Evolutionary conservation across 2,113 vertebrate species (phyloP).

Genomic region (Psittacula cyanocephala): DNA sequence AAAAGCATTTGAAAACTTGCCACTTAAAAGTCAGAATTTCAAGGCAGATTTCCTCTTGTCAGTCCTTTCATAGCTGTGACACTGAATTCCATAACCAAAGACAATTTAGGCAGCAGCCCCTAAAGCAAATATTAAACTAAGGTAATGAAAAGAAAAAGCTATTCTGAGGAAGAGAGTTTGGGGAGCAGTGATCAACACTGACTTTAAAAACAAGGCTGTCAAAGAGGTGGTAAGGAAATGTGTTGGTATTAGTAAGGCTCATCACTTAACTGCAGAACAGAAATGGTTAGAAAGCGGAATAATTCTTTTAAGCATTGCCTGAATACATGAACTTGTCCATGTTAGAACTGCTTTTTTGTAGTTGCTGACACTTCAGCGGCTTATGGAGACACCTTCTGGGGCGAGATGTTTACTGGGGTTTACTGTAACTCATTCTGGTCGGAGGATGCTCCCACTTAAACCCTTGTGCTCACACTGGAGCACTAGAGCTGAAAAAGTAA

Average conservation of each 20-base stretch:
- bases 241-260: not conserved
- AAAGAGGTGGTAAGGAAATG: not conserved
- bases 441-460: not conserved
- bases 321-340: not conserved
- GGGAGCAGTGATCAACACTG: not conserved
- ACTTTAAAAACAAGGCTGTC: not conserved
- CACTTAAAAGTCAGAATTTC: not conserved
- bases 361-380: not conserved
- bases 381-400: not conserved
- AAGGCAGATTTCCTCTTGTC: not conserved
- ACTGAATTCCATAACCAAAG: not conserved
- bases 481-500: not conserved
- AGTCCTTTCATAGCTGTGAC: not conserved
- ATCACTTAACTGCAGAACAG: not conserved
- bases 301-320: not conserved
- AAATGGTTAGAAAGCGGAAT: not conserved
- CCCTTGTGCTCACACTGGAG: not conserved
- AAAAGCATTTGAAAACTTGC: not conserved
- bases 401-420: not conserved
- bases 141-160: conserved; percentile 31
- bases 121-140: conserved; percentile 57
- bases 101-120: not conserved
- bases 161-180: not conserved
- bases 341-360: not conserved
- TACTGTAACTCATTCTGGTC: not conserved